phyloP scores from a whole-genome alignment of 2,888 invertebrate species.

The Eilema depressum region DNA sequence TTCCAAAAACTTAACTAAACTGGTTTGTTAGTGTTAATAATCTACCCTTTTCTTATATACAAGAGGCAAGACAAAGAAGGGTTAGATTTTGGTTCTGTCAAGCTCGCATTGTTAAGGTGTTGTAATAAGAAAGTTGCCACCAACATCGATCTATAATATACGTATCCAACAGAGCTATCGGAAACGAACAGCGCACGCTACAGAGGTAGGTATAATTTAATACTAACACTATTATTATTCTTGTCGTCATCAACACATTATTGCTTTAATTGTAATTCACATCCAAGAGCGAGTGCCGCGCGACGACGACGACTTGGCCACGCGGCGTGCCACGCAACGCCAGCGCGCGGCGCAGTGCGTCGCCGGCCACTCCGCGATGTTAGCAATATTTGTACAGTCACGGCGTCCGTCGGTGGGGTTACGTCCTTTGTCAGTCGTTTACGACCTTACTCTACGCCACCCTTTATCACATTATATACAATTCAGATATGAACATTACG shows the following conservation, averaged over 20 bases:
- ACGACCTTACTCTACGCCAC: slow-evolving; percentile 26
- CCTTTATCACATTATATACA: slow-evolving; percentile 46
- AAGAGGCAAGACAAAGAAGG: background rate
- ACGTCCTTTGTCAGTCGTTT: slow-evolving; percentile 36
- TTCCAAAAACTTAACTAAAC: background rate
- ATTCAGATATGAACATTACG: slow-evolving; percentile 29
- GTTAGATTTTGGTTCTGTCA: background rate
- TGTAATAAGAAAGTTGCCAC: background rate
- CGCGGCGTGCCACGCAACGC: too few species aligned
- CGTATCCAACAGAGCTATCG: background rate
- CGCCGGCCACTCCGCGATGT: too few species aligned
- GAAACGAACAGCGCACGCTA: slow-evolving; percentile 9
- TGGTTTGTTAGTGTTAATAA: background rate
- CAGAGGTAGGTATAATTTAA: slow-evolving; percentile 6
- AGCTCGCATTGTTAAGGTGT: background rate
- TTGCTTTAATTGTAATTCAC: slow-evolving; percentile 54
- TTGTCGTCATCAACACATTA: slow-evolving; percentile 25
- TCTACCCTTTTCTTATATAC: background rate
- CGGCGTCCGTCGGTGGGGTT: slow-evolving; percentile 23
- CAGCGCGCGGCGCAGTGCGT: background rate
- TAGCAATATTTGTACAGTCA: too few species aligned
- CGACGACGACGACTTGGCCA: too few species aligned
- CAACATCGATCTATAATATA: background rate
- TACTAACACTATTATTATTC: background rate
- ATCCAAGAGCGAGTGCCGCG: slow-evolving; percentile 49